Evolutionary conservation across 35 echinoderm and acorn worm species (phyloP), one percentile per base, ranked within the genome.

Genomic region (Ophiothrix spiculata): DNA sequence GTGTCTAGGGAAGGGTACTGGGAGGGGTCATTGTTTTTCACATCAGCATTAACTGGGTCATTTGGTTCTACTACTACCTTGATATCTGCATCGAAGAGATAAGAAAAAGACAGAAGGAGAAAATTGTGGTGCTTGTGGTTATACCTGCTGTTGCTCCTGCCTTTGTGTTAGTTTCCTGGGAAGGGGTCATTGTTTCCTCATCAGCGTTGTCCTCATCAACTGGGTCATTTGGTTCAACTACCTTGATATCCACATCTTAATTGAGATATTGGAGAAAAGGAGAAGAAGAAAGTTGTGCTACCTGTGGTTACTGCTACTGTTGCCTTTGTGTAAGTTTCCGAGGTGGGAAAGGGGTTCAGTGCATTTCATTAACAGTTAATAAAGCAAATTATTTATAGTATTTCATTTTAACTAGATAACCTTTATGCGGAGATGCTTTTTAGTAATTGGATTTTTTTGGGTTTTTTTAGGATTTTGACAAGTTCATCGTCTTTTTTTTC

Each of bases 281-380:
- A 42, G 84, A 75, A 87, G 79, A 56, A 46, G 89, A 86, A 39
- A 39, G 39, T 69, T 79, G 12, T 92, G 90, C 85, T 92, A 85
- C 35, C 39, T 87, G 1, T 87, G 84, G 75, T 60, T 92, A 38
- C 45, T 92, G 16, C 78, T 92, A n/a, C 85, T 91, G 39, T 64
- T 92, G 29, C 84, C 77, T n/a, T 49, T 86, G 14, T 40, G 90
- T 92, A 75, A 92, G 84, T 86, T 23, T 11, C 8, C 31, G 0
- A 33, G 79, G 31, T 45, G 19, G 79, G 0, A 56, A 31, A 36
- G 31, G 23, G 35, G n/a, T n/a, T n/a, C n/a, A n/a, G n/a, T n/a
- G 84, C 16, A 32, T 11, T 83, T 41, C 25, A 56, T 21, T 23
- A 29, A 31, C 29, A 10, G 39, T 56, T 23, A 56, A 49, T 40